Evolutionary conservation across 1,140 invertebrate genomes (phyloP).

Genomic region (Pectinophora gossypiella): DNA sequence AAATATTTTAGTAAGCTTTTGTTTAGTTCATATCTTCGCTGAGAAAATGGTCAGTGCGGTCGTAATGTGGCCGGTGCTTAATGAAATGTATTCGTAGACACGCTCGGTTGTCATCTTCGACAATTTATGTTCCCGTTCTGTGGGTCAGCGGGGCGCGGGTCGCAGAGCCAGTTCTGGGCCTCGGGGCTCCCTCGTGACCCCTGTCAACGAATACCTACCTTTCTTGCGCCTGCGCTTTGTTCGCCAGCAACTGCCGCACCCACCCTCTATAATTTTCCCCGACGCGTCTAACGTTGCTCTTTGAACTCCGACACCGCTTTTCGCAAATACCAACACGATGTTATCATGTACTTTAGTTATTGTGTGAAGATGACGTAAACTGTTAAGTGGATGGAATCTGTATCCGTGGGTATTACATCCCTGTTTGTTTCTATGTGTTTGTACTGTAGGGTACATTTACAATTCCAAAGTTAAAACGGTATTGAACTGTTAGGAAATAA

Average conservation of each 20-base stretch:
- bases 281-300: conserved; percentile 32
- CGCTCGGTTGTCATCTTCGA: conserved; percentile 20
- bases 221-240: conserved; percentile 30
- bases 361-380: not conserved
- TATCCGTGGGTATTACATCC: too few species aligned
- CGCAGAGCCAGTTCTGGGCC: not conserved
- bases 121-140: conserved; percentile 22
- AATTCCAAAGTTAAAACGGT: too few species aligned
- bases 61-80: not conserved
- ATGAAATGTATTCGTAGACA: conserved; percentile 2
- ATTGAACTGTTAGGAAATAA: too few species aligned
- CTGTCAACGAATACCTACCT: conserved; percentile 27
- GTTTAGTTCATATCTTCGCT: too few species aligned
- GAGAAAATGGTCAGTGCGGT: too few species aligned
- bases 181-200: conserved; percentile 18
- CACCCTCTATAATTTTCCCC: conserved; percentile 33
- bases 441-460: too few species aligned
- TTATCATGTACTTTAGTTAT: not conserved
- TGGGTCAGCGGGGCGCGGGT: conserved; percentile 26
- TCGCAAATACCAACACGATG: conserved; percentile 11
- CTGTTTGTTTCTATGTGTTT: too few species aligned
- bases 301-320: conserved; percentile 51
- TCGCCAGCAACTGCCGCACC: conserved; percentile 33
- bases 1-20: too few species aligned
- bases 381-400: too few species aligned